These are phyloP conservation scores for Aporrectodea caliginosa DNA, from an alignment of 1,140 invertebrate species.

Conservation along the genomic window DNA sequence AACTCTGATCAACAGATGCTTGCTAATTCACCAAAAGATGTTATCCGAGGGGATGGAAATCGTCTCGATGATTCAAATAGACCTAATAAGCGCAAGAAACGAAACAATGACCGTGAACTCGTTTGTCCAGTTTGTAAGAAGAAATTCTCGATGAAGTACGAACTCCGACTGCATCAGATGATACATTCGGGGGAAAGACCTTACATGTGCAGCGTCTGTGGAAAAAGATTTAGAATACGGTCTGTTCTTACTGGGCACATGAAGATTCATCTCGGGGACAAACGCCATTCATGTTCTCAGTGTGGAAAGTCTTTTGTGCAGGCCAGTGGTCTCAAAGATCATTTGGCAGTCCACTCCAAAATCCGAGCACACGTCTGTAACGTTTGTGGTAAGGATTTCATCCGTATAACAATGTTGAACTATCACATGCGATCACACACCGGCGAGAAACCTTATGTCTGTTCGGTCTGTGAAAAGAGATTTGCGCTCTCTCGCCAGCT, in stretches of 20 bases:
- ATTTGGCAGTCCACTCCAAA: conserved; percentile 1
- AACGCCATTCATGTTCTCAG: conserved; percentile 73
- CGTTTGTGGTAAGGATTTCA: conserved; percentile 88
- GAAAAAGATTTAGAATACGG: conserved; percentile 16
- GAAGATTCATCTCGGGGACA: conserved; percentile 13
- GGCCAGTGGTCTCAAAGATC: conserved; percentile 89
- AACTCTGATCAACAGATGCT: too few relatives aligned
- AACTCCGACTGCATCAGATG: conserved; percentile 32
- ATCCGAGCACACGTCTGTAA: conserved; percentile 79
- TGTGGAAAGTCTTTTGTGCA: conserved; percentile 82
- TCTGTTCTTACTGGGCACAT: conserved; percentile 21
- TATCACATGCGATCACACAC: conserved; percentile 52
- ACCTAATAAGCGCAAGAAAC: too few relatives aligned
- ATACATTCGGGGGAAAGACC: conserved; percentile 44
- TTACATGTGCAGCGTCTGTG: conserved; percentile 38
- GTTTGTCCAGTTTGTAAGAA: not conserved
- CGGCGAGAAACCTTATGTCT: conserved; percentile 90
- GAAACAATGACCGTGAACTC: too few relatives aligned
- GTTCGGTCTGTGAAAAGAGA: conserved; percentile 85
- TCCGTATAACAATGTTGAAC: conserved; percentile 65
- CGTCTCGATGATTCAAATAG: too few relatives aligned
- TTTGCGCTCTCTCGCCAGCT: conserved; percentile 90
- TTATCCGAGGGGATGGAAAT: too few relatives aligned
- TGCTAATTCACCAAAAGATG: too few relatives aligned
- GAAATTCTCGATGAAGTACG: not conserved